Evolutionary conservation across 2,113 vertebrate species (phyloP).

Genomic region (Echinops telfairi): DNA sequence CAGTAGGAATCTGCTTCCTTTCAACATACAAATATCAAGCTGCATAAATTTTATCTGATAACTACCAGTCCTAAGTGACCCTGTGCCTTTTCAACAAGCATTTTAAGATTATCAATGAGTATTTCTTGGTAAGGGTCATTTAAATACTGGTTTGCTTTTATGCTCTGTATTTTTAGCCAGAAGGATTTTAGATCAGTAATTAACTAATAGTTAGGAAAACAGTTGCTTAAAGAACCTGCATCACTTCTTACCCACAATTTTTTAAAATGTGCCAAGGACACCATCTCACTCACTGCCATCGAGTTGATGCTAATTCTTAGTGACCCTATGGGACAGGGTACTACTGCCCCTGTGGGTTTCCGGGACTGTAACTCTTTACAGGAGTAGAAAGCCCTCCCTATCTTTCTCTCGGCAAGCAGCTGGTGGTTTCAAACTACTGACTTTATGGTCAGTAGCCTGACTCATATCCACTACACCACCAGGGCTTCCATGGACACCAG

Average conservation of each 20-base stretch:
- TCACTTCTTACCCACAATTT: slow-evolving; percentile 29
- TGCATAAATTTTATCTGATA: slow-evolving; percentile 56
- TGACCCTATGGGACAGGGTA: too few species aligned
- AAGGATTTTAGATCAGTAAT: slow-evolving; percentile 28
- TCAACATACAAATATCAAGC: slow-evolving; percentile 35
- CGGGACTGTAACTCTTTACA: too few species aligned
- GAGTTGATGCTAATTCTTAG: too few species aligned
- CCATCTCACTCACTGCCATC: too few species aligned
- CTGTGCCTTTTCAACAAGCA: slow-evolving; percentile 72
- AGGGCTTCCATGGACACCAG: too few species aligned
- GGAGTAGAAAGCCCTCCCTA: too few species aligned
- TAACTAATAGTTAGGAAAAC: neutral
- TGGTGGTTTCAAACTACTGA: too few species aligned
- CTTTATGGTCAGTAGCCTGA: too few species aligned
- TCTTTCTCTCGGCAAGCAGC: too few species aligned
- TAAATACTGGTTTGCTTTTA: neutral
- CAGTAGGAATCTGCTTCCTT: slow-evolving; percentile 21
- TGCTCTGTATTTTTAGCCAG: slow-evolving; percentile 47
- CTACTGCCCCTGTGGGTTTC: too few species aligned
- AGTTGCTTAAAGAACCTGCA: slow-evolving; percentile 5
- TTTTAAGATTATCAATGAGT: slow-evolving; percentile 18
- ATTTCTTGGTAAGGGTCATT: slow-evolving; percentile 53
- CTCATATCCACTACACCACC: too few species aligned
- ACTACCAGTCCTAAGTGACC: neutral
- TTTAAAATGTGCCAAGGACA: neutral